Conservation (phyloP, 2,797 vertebrate species). For the Hapalemur alaotrensis region DNA sequence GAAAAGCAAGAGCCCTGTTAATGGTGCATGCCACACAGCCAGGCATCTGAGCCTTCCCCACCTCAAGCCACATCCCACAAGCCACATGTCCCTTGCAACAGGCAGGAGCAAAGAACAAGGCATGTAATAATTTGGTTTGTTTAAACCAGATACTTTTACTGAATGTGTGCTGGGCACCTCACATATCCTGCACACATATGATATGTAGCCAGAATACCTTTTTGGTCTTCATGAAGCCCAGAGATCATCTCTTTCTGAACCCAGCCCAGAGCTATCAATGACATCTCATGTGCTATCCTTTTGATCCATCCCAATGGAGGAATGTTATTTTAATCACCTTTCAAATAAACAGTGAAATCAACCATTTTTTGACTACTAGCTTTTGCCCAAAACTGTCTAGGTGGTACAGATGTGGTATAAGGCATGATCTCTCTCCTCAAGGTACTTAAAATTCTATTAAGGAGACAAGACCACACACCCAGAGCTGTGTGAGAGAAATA, state of each 20-base stretch:
- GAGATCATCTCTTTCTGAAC: not conserved
- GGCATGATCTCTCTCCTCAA: not conserved
- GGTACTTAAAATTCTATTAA: not conserved
- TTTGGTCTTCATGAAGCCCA: not conserved
- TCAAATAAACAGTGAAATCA: not conserved
- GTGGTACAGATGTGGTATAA: not conserved
- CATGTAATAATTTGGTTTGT: not conserved
- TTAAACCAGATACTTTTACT: not conserved
- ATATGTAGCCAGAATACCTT: not conserved
- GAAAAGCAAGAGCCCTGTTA: not conserved
- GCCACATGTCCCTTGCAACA: not conserved
- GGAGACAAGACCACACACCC: not conserved
- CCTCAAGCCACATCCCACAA: constrained; percentile 2
- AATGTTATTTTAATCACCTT: not conserved
- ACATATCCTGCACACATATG: not conserved
- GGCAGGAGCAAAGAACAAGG: constrained; percentile 13
- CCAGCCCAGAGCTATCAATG: not conserved
- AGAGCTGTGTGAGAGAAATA: not conserved
- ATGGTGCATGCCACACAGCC: fast-evolving
- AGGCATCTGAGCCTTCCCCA: not conserved
- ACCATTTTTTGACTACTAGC: not conserved
- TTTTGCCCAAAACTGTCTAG: not conserved
- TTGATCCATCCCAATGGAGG: not conserved
- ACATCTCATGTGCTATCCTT: not conserved
- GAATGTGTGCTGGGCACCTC: not conserved